Base-by-base conservation (phyloP, 2,113 vertebrate genomes). In the Craseonycteris thonglongyai region DNA sequence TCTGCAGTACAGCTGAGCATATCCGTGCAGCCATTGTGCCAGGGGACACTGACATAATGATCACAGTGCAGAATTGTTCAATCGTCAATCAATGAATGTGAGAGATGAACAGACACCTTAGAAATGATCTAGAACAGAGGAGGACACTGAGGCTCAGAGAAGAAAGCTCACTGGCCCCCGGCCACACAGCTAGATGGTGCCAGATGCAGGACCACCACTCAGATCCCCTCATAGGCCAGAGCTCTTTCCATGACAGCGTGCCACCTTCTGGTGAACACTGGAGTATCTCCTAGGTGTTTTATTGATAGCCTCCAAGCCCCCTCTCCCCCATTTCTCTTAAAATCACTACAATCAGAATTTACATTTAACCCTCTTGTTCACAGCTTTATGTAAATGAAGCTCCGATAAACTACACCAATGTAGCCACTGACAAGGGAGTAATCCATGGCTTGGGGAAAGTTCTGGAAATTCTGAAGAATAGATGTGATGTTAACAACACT, bases 301-400 rank as follows among this genome's bases (percentile, higher is more conserved):
- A 3, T 0, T 12, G n/a, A 54, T 33, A 33, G 6, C 35, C 28
- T 68, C 45, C 21, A 40, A 6, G 33, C 59, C 30, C 22, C 9
- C 2, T 8, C 28, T 8, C 65, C 22, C 35, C 49, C 12, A 28
- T 22, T 47, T 58, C 58, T 35, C 40, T 68, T 58, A 19, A 71
- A 83, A 58, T 42, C 49, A 42, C 49, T 24, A 3, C 6, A 56
- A 5, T 59, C 68, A 90, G 75, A 88, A 59, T 3, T 49, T 59
- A 35, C 3, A 9, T 69, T 61, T 84, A 38, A 47, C 33, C 47
- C 19, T 91, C 72, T 97, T 63, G 33, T 96, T 90, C 93, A 76
- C 97, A 99, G 99, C 88, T 99, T 5, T 99, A 98, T 28, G 95
- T 99, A 80, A 99, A 99, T 8, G 98, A 99, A 0, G 99, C 98